Evolutionary conservation across 2,797 vertebrate genomes (phyloP).

Genomic region (Knipowitschia caucasica): DNA sequence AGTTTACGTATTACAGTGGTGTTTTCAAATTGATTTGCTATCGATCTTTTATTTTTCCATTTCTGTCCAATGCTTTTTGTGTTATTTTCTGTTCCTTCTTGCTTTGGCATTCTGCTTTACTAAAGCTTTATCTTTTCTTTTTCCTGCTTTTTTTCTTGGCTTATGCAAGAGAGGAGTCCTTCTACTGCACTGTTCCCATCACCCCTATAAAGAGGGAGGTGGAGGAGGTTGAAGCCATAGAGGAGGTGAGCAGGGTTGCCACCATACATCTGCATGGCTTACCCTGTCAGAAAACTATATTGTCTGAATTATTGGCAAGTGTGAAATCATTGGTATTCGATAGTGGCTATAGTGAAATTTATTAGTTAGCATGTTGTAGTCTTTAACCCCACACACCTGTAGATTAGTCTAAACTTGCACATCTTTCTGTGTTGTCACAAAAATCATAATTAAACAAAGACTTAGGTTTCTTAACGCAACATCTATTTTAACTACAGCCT

Average conservation of each 20-base stretch:
- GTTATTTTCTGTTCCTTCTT: conserved; percentile 59
- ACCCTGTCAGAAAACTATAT: conserved; percentile 47
- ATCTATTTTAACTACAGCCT: background rate
- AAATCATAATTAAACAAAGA: conserved; percentile 11
- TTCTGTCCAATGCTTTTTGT: conserved; percentile 40
- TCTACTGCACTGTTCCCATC: conserved; percentile 91
- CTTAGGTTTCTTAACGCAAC: background rate
- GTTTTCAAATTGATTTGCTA: conserved; percentile 31
- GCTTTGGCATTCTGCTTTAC: conserved; percentile 42
- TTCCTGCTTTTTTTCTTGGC: conserved; percentile 51
- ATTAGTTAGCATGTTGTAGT: conserved; percentile 33
- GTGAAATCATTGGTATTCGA: conserved; percentile 20
- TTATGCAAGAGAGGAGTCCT: conserved; percentile 85
- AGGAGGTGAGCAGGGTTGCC: conserved; percentile 84
- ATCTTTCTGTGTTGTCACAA: conserved; percentile 47
- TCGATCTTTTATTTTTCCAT: conserved; percentile 41
- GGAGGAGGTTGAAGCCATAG: conserved; percentile 84
- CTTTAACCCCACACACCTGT: conserved; percentile 46
- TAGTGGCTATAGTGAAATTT: conserved; percentile 23
- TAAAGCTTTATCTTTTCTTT: conserved; percentile 47
- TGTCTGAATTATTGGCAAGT: conserved; percentile 25
- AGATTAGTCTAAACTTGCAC: conserved; percentile 43
- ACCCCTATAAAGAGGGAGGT: conserved; percentile 90
- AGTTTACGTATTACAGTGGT: conserved; percentile 24
- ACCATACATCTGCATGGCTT: conserved; percentile 59